These are phyloP conservation scores for Heliconius nattereri DNA, from an alignment of 1,140 invertebrate genomes.

Conservation along the genomic window DNA sequence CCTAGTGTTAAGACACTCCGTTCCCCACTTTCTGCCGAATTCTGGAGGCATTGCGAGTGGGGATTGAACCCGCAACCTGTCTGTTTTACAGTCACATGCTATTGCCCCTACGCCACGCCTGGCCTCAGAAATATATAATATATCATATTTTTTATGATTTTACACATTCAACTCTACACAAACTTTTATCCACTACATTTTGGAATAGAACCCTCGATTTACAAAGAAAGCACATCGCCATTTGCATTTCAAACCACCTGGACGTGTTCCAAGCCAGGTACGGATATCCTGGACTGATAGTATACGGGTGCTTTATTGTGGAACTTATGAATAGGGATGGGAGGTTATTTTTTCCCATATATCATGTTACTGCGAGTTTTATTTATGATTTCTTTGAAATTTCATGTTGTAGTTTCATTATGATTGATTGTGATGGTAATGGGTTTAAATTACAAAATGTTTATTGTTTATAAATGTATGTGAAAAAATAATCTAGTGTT, in stretches of 20 bases:
- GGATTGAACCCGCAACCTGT: neutral
- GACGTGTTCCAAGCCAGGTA: slow-evolving; percentile 7
- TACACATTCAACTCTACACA: neutral
- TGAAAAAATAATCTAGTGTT: no score
- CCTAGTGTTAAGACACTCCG: neutral
- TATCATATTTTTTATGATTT: no score
- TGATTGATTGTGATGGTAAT: no score
- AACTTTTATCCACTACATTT: neutral
- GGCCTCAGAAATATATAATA: neutral
- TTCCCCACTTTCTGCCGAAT: neutral
- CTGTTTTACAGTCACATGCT: neutral
- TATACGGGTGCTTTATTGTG: slow-evolving; percentile 1
- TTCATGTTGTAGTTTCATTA: neutral
- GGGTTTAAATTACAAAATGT: no score
- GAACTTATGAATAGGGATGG: slow-evolving; percentile 6
- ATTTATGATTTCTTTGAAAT: neutral
- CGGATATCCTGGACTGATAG: slow-evolving; percentile 15
- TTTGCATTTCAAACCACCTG: slow-evolving; percentile 12
- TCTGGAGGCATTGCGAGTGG: neutral
- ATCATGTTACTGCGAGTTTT: neutral
- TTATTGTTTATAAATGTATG: no score
- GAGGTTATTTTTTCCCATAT: neutral
- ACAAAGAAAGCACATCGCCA: neutral
- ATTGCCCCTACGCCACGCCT: neutral
- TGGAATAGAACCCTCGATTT: neutral